phyloP scores from a whole-genome alignment of 2,113 vertebrate genomes.

The Actinemys pallida region DNA sequence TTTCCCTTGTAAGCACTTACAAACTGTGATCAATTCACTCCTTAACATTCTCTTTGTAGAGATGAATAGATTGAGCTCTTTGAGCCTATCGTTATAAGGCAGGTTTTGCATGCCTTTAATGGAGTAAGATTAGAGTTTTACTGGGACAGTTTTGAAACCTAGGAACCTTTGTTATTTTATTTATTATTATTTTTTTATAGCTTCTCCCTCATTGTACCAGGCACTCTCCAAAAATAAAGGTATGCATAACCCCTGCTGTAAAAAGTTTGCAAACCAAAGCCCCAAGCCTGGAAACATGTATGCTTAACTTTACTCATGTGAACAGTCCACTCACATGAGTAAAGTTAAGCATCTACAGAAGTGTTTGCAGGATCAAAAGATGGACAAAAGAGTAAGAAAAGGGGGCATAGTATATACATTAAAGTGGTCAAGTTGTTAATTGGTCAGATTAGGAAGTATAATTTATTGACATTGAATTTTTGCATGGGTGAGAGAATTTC shows the following conservation, averaged over 20 bases:
- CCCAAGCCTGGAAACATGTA: background rate
- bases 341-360: background rate
- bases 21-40: no score
- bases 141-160: accelerated
- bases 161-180: background rate
- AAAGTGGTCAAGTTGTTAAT: background rate
- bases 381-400: background rate
- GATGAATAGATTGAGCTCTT: no score
- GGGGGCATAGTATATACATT: background rate
- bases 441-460: background rate
- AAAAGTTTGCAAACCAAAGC: background rate
- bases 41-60: no score
- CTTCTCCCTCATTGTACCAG: background rate
- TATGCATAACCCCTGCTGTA: background rate
- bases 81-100: no score
- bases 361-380: background rate
- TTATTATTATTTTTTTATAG: background rate
- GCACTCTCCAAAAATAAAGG: background rate
- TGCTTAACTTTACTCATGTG: background rate
- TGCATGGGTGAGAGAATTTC: background rate
- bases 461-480: background rate
- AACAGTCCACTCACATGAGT: background rate
- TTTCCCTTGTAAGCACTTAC: no score
- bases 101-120: no score
- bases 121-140: background rate